Percentiles rank a stretch among this genome's conserved stretches.
These are phyloP conservation scores for Endomychus coccineus DNA, from an alignment of 2,888 invertebrate species.

Conservation along the genomic window DNA sequence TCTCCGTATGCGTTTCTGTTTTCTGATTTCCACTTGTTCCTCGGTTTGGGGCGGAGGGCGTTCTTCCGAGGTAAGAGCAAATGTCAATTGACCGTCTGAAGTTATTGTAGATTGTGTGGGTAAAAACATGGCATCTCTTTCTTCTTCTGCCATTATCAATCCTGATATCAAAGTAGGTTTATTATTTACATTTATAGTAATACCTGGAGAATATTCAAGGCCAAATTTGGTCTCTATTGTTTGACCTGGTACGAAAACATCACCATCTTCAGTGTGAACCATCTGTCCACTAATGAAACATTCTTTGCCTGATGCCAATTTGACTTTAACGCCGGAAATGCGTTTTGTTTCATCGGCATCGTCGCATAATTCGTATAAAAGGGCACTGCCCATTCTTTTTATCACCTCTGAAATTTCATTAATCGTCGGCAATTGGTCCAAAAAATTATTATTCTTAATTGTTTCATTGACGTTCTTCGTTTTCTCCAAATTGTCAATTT, in stretches of 20 bases:
- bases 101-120: constrained; percentile 62
- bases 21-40: constrained; percentile 16
- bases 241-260: constrained; percentile 68
- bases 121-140: constrained; percentile 57
- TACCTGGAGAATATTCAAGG: constrained; percentile 63
- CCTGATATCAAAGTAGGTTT: constrained; percentile 68
- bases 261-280: constrained; percentile 61
- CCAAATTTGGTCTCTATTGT: constrained; percentile 63
- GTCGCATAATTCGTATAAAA: constrained; percentile 50
- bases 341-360: constrained; percentile 28
- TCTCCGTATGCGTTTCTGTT: constrained; percentile 15
- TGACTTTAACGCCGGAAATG: constrained; percentile 38
- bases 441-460: constrained; percentile 47
- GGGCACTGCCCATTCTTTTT: constrained; percentile 53
- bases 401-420: constrained; percentile 58
- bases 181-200: constrained; percentile 60
- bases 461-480: constrained; percentile 56
- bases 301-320: constrained; percentile 58
- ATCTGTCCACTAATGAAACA: constrained; percentile 67
- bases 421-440: constrained; percentile 54
- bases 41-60: constrained; percentile 35
- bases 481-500: constrained; percentile 50
- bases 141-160: constrained; percentile 56
- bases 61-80: constrained; percentile 39
- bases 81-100: constrained; percentile 40